Evolutionary conservation across 2,797 vertebrate species (phyloP).

Genomic region (Xenentodon cancila): DNA sequence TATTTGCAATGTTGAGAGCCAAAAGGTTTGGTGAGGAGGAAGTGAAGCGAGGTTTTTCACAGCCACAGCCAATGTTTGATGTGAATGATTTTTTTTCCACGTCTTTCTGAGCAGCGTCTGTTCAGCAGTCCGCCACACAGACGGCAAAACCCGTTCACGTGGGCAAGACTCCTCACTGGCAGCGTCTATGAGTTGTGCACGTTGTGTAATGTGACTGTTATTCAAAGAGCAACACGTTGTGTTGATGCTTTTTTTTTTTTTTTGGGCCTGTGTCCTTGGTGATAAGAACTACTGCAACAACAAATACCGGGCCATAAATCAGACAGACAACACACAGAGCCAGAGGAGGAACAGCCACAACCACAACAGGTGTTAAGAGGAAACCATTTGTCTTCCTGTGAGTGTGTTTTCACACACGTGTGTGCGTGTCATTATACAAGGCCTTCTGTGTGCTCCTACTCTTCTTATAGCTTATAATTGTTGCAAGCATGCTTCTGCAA

Average conservation of each 20-base stretch:
- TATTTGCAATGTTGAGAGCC: conserved; percentile 26
- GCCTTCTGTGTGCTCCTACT: conserved; percentile 19
- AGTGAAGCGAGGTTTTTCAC: conserved; percentile 37
- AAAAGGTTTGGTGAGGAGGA: conserved; percentile 42
- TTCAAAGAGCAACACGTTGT: conserved; percentile 54
- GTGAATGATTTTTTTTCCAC: conserved; percentile 34
- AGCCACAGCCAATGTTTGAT: conserved; percentile 23
- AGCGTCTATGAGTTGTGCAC: neutral
- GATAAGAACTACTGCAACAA: conserved; percentile 75
- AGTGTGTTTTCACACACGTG: conserved; percentile 34
- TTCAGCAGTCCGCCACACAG: conserved; percentile 31
- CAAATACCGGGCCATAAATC: conserved; percentile 74
- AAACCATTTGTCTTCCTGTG: conserved; percentile 75
- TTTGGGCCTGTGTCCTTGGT: conserved; percentile 63
- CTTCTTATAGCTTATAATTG: conserved; percentile 9
- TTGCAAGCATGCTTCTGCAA: conserved; percentile 22
- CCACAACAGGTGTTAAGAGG: conserved; percentile 77
- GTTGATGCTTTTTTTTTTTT: conserved; percentile 41
- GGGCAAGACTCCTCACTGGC: conserved; percentile 1
- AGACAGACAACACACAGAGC: conserved; percentile 50
- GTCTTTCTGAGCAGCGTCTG: conserved; percentile 36
- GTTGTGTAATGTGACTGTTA: conserved; percentile 43
- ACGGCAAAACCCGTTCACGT: conserved; percentile 30
- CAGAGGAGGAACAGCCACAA: conserved; percentile 65
- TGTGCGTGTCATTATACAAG: conserved; percentile 23